Evolutionary conservation across 2,888 invertebrate species (phyloP).

Genomic region (Lepidochrysops patricia): DNA sequence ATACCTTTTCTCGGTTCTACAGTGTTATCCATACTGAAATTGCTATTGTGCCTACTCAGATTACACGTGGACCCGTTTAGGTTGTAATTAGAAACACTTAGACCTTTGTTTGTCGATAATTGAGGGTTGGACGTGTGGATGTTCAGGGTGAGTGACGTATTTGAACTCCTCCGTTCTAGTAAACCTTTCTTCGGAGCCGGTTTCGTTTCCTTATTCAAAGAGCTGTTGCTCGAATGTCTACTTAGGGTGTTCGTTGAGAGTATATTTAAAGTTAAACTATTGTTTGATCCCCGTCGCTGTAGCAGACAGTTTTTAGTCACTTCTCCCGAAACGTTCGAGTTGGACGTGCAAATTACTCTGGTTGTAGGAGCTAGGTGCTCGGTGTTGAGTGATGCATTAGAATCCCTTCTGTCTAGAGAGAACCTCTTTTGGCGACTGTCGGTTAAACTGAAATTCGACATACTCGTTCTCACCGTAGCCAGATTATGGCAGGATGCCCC

Average conservation of each 20-base stretch:
- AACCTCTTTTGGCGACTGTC: constrained; percentile 74
- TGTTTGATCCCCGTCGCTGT: constrained; percentile 89
- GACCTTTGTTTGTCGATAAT: constrained; percentile 54
- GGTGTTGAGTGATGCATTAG: constrained; percentile 88
- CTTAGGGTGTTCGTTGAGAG: constrained; percentile 65
- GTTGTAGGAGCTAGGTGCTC: constrained; percentile 57
- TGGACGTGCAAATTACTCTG: constrained; percentile 66
- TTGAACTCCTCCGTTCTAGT: constrained; percentile 90
- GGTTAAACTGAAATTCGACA: constrained; percentile 63
- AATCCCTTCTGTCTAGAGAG: constrained; percentile 87
- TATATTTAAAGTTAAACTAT: constrained; percentile 88
- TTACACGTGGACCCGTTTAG: constrained; percentile 68
- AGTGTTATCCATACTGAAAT: constrained; percentile 58
- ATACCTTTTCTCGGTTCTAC: constrained; percentile 75
- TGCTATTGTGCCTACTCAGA: constrained; percentile 63
- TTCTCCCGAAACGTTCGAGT: constrained; percentile 55
- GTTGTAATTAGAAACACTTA: constrained; percentile 70
- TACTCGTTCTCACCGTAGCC: constrained; percentile 56
- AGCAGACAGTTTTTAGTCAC: constrained; percentile 77
- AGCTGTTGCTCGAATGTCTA: constrained; percentile 73
- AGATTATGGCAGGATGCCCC: constrained; percentile 63
- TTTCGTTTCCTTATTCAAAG: constrained; percentile 63
- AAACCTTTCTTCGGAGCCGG: constrained; percentile 77
- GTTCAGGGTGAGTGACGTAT: constrained; percentile 90
- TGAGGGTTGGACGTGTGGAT: constrained; percentile 64